phyloP scores from a whole-genome alignment of 1,140 invertebrate species.

The Platyura marginata region DNA sequence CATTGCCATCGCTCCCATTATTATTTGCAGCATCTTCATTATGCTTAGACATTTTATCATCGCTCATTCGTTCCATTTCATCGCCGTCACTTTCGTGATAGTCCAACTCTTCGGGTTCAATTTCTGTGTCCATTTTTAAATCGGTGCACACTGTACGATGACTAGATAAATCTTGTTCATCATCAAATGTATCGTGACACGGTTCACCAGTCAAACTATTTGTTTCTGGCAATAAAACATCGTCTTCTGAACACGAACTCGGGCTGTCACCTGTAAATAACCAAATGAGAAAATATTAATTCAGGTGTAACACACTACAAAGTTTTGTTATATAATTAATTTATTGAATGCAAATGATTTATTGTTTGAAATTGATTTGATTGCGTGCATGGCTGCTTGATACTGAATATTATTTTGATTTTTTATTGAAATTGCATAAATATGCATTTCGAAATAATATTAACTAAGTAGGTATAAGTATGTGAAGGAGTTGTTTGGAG shows the following conservation, averaged over 20 bases:
- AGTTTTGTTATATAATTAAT: too few relatives aligned
- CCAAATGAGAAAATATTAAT: conserved; percentile 7
- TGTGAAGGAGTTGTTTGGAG: too few relatives aligned
- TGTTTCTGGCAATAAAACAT: conserved; percentile 16
- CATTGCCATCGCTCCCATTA: not conserved
- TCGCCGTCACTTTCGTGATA: not conserved
- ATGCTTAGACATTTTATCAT: not conserved
- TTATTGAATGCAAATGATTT: too few relatives aligned
- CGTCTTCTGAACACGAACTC: conserved; percentile 32
- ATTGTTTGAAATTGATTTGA: too few relatives aligned
- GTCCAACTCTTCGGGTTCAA: not conserved
- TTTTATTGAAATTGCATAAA: too few relatives aligned
- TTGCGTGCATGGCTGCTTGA: too few relatives aligned
- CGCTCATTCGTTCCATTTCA: not conserved
- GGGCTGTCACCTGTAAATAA: conserved; percentile 36
- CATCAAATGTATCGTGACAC: conserved; percentile 32
- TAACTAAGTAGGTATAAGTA: too few relatives aligned
- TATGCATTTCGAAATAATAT: too few relatives aligned
- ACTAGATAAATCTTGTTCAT: not conserved
- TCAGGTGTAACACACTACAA: too few relatives aligned
- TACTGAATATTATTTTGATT: too few relatives aligned
- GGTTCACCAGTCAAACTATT: conserved; percentile 18
- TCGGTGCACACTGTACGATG: not conserved
- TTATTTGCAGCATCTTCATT: conserved; percentile 2
- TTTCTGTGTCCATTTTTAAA: conserved; percentile 1